Conservation (phyloP, 2,113 vertebrate genomes). For the Bothrops jararaca region DNA sequence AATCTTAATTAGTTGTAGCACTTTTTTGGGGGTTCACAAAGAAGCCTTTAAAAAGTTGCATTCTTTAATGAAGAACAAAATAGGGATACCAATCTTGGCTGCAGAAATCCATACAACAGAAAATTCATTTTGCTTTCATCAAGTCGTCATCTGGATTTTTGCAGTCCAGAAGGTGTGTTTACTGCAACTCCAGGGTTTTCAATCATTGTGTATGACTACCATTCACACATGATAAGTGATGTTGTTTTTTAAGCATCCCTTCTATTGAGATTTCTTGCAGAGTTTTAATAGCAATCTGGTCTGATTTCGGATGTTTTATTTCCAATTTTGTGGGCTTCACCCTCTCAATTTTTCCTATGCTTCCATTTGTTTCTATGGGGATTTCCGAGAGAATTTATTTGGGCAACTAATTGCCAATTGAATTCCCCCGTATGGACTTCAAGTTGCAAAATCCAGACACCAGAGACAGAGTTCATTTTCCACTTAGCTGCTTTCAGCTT, state of each 20-base stretch:
- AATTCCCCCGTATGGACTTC: neutral
- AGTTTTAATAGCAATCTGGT: neutral
- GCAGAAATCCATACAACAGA: neutral
- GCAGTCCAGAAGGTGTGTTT: neutral
- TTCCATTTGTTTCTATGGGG: neutral
- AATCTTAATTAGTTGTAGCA: neutral
- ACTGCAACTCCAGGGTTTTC: neutral
- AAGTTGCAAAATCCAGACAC: conserved; percentile 12
- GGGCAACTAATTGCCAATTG: neutral
- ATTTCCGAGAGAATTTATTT: neutral
- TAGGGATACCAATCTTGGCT: neutral
- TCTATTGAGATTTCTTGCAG: neutral
- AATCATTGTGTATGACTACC: neutral
- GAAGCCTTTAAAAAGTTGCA: neutral
- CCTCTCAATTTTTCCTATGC: neutral
- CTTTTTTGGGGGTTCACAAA: neutral
- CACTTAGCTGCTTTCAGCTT: conserved; percentile 37
- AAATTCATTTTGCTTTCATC: too few species aligned
- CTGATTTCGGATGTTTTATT: neutral
- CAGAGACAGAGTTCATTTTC: conserved; percentile 46
- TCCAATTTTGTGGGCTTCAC: neutral
- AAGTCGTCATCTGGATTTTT: too few species aligned
- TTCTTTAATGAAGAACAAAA: neutral
- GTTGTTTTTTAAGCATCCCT: too few species aligned
- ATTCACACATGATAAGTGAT: neutral